phyloP scores from a whole-genome alignment of 2,888 invertebrate genomes.

The Dasysyrphus albostriatus region DNA sequence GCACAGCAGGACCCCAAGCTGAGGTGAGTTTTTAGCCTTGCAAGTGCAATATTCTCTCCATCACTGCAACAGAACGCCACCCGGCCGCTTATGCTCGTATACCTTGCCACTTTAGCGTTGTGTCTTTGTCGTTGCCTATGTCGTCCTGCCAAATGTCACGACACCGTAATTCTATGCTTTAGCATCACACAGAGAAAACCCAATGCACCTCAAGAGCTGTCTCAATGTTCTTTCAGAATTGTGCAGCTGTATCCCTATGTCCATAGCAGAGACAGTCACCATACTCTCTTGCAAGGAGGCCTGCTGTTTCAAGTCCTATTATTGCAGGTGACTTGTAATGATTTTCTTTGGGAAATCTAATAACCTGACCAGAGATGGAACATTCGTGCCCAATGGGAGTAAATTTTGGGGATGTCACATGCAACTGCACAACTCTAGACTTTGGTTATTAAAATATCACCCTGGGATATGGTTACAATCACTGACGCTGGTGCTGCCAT shows the following conservation, averaged over 20 bases:
- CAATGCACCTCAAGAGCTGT: conserved; percentile 57
- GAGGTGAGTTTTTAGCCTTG: conserved; percentile 7
- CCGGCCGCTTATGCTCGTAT: conserved; percentile 31
- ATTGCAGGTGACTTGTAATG: conserved; percentile 65
- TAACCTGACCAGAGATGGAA: conserved; percentile 57
- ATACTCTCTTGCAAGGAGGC: conserved; percentile 66
- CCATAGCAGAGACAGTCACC: conserved; percentile 60
- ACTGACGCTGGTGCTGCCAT: conserved; percentile 56
- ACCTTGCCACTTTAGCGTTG: conserved; percentile 49
- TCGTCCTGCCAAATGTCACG: conserved; percentile 72
- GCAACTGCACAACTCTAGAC: conserved; percentile 61
- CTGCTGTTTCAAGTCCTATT: conserved; percentile 54
- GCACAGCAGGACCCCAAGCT: conserved; percentile 54
- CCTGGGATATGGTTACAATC: conserved; percentile 74
- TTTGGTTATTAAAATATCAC: conserved; percentile 76
- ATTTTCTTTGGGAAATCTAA: conserved; percentile 73
- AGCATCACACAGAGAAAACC: conserved; percentile 38
- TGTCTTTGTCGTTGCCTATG: conserved; percentile 41
- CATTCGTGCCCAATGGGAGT: conserved; percentile 57
- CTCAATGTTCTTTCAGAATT: background rate
- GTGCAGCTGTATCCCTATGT: conserved; percentile 50
- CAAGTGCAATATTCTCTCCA: conserved; percentile 48
- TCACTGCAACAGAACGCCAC: conserved; percentile 34
- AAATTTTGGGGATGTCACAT: conserved; percentile 72
- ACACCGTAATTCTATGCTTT: conserved; percentile 59